Percentiles rank a stretch among this genome's conserved stretches.
These are phyloP conservation scores for Drosophila nebulosa DNA, from an alignment of 1,140 invertebrate species.

Conservation along the genomic window DNA sequence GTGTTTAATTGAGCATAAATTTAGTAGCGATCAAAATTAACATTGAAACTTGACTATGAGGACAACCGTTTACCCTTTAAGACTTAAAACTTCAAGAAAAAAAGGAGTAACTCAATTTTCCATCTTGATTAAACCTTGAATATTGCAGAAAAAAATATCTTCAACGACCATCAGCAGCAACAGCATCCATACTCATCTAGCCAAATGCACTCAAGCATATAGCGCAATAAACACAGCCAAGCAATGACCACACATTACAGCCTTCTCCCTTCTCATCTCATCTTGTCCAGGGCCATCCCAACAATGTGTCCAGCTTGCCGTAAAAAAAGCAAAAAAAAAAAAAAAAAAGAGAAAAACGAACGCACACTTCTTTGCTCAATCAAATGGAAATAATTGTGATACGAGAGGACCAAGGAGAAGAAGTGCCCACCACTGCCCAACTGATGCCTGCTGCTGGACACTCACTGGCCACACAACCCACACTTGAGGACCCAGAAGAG, in stretches of 20 bases:
- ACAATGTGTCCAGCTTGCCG: constrained; percentile 48
- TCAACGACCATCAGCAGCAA: constrained; percentile 17
- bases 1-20: constrained; percentile 58
- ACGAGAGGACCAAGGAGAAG: constrained; percentile 49
- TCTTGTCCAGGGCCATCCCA: constrained; percentile 21
- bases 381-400: constrained; percentile 78
- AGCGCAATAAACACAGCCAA: constrained; percentile 69
- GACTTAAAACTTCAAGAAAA: background rate
- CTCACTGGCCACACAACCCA: constrained; percentile 36
- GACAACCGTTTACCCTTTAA: background rate
- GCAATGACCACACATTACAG: constrained; percentile 60
- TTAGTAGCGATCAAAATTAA: constrained; percentile 15
- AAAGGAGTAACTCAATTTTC: background rate
- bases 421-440: constrained; percentile 32
- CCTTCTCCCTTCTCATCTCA: background rate
- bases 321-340: constrained; percentile 5
- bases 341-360: constrained; percentile 49
- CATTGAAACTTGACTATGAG: background rate
- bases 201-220: constrained; percentile 71
- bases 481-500: constrained; percentile 16
- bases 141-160: background rate
- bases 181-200: constrained; percentile 35
- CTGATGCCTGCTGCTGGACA: constrained; percentile 10
- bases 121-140: background rate
- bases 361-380: constrained; percentile 75